Evolutionary conservation across 2,888 invertebrate species (phyloP), one percentile per base, ranked within the genome.

Genomic region (Protodeltote pygarga): DNA sequence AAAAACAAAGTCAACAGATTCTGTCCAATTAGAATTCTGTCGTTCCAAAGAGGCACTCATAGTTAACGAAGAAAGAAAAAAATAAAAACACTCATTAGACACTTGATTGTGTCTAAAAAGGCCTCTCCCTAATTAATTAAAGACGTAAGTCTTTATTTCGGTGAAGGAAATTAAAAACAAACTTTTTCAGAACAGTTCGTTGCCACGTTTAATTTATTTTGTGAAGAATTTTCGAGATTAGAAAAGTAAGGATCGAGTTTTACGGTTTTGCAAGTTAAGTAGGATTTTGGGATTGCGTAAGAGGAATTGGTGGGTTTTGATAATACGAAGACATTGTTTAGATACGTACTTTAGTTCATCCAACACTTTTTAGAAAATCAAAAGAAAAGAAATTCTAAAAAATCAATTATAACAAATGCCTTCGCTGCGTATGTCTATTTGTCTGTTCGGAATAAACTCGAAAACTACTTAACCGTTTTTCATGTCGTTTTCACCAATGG

Each of bases 61-160:
- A 64, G 40, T 42, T 50, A 65, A 60, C 54, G 54, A 42, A 52
- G 42, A 41, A 55, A 60, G 57, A 58, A 64, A 63, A 69, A 66
- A 71, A 63, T 50, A 65, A 71, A 72, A 75, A 73, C 65, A 71
- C 71, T 76, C 75, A 77, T 80, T 82, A 80, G 72, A 73, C 68
- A 78, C 73, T 77, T 68, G 69, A 80, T 78, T 76, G 73, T 73
- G 52, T 68, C 69, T 77, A 73, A 77, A 73, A 71, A 33, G 68
- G 71, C 62, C 59, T 65, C 33, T 65, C 54, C 65, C 69, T 78
- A 82, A 83, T 83, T 81, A 82, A 83, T 81, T 81, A 76, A 78
- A 79, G 71, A 77, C 71, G 75, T 72, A 70, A 72, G 71, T 71
- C 76, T 74, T 75, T 71, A 69, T 76, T 75, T 71, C 71, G 72